These are phyloP conservation scores for Lochmaea crataegi DNA, from an alignment of 2,888 invertebrate species.

Conservation along the genomic window DNA sequence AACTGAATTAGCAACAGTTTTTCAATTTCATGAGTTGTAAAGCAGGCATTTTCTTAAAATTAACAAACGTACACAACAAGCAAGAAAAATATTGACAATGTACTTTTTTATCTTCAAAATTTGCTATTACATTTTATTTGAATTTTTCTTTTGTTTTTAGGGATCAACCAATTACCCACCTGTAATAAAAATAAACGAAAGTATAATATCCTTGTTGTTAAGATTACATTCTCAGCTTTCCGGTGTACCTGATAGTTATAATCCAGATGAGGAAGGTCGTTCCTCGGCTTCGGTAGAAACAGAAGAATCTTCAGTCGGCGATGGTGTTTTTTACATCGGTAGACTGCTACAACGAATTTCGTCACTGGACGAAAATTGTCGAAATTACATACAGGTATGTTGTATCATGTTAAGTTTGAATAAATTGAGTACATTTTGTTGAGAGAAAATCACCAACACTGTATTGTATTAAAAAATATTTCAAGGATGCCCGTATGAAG, in stretches of 20 bases:
- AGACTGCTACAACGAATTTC: slow-evolving; percentile 82
- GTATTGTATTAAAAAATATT: not conserved
- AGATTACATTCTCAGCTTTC: slow-evolving; percentile 93
- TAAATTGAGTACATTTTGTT: not conserved
- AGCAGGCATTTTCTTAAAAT: no score
- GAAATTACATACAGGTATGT: slow-evolving; percentile 70
- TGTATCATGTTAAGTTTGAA: not conserved
- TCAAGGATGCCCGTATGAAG: slow-evolving; percentile 74
- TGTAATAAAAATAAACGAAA: slow-evolving; percentile 76
- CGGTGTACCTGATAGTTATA: slow-evolving; percentile 82
- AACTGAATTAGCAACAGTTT: no score
- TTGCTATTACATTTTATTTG: slow-evolving; percentile 37
- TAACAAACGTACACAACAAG: no score
- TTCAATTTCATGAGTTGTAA: no score
- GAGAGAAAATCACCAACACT: not conserved
- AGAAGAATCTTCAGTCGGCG: slow-evolving; percentile 72
- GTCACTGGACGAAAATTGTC: slow-evolving; percentile 77
- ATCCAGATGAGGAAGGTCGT: slow-evolving; percentile 65
- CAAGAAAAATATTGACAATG: no score
- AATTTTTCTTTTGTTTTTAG: slow-evolving; percentile 47
- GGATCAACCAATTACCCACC: slow-evolving; percentile 56
- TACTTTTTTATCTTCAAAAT: no score
- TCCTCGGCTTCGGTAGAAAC: slow-evolving; percentile 25
- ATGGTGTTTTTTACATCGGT: slow-evolving; percentile 89
- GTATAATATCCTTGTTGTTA: slow-evolving; percentile 88